phyloP scores from a whole-genome alignment of 2,797 vertebrate species.

The Gorsachius magnificus region DNA sequence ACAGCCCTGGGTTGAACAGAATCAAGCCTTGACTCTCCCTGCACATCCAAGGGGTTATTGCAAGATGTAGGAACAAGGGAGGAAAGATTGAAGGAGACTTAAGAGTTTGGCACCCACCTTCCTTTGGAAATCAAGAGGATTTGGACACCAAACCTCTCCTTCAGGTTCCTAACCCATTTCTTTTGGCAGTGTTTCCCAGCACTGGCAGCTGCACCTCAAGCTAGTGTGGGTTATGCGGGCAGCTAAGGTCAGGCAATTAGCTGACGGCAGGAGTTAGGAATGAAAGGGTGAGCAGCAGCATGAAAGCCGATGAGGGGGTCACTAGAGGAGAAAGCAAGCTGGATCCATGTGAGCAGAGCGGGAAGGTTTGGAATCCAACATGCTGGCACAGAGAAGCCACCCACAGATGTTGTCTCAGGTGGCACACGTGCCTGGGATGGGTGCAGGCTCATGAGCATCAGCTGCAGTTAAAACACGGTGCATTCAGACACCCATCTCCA shows the following conservation, averaged over 20 bases:
- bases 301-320: neutral
- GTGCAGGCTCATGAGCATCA: fast-evolving
- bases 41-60: fast-evolving
- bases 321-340: neutral
- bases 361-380: neutral
- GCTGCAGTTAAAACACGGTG: neutral
- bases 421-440: neutral
- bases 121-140: neutral
- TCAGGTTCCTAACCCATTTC: neutral
- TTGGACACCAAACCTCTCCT: neutral
- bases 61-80: neutral
- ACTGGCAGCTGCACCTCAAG: neutral
- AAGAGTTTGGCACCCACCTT: neutral
- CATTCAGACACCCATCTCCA: neutral
- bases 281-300: neutral
- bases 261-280: neutral
- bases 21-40: neutral
- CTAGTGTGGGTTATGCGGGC: fast-evolving
- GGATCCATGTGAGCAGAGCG: neutral
- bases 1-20: neutral
- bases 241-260: neutral
- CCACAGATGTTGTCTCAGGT: neutral
- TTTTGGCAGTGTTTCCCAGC: neutral
- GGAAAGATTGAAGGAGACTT: neutral
- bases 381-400: neutral